phyloP scores from a whole-genome alignment of 2,888 invertebrate species.

The Alitta virens region DNA sequence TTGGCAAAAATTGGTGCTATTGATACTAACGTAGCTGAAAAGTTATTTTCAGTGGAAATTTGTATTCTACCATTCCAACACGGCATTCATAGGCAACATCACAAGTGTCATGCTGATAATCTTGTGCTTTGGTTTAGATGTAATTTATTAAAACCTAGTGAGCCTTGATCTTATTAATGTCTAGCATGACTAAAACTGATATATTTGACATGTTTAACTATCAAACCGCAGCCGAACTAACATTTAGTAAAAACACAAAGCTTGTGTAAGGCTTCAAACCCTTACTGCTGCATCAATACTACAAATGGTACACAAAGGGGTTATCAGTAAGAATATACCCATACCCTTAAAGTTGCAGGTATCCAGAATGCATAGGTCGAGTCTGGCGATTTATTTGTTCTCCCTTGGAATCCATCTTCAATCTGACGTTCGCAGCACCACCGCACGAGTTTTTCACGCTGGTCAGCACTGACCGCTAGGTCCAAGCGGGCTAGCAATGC shows the following conservation, averaged over 20 bases:
- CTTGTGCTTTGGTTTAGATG: too few relatives aligned
- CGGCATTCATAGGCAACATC: too few relatives aligned
- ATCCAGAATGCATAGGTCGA: conserved; percentile 15
- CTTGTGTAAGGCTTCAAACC: not conserved
- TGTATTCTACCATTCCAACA: not conserved
- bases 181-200: not conserved
- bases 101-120: too few relatives aligned
- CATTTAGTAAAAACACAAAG: not conserved
- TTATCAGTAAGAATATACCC: too few relatives aligned
- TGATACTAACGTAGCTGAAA: not conserved
- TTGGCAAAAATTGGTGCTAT: too few relatives aligned
- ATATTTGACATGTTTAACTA: not conserved
- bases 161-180: not conserved
- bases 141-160: too few relatives aligned
- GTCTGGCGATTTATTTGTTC: conserved; percentile 13
- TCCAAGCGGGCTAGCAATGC: conserved; percentile 1
- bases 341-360: conserved; percentile 9
- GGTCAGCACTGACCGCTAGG: not conserved
- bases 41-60: not conserved
- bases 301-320: not conserved
- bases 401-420: conserved; percentile 14
- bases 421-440: conserved; percentile 8
- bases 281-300: not conserved
- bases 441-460: not conserved
- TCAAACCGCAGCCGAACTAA: not conserved